A percentile compares a stretch with the other conserved stretches of the same genome.
phyloP scores from a whole-genome alignment of 2,797 vertebrate genomes.

The Sarcoramphus papa region DNA sequence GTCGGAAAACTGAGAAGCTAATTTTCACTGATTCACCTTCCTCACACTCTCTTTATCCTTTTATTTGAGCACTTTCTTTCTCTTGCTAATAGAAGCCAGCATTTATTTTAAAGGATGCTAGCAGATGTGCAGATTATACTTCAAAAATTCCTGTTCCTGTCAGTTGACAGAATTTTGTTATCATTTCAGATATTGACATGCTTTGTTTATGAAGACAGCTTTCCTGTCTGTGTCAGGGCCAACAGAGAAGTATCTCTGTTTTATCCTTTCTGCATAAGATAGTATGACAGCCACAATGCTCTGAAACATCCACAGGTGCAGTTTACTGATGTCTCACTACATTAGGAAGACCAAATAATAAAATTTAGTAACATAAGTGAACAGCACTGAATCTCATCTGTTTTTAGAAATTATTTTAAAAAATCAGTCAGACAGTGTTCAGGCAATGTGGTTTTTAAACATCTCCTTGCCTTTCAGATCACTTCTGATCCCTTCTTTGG shows the following conservation, averaged over 20 bases:
- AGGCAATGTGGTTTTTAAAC: not conserved
- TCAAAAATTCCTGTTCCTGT: not conserved
- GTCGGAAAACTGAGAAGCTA: not conserved
- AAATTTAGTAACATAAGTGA: not conserved
- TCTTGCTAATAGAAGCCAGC: not conserved
- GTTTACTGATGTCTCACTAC: not conserved
- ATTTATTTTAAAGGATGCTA: not conserved
- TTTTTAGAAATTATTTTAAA: not conserved
- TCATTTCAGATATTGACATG: not conserved
- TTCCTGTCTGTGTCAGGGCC: not conserved
- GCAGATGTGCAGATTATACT: not conserved
- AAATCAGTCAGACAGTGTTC: not conserved
- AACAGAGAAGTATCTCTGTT: not conserved
- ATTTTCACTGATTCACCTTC: not conserved
- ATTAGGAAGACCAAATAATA: not conserved
- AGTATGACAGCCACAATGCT: not conserved
- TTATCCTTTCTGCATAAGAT: not conserved
- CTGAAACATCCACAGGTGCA: not conserved
- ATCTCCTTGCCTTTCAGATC: not conserved
- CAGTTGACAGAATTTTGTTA: not conserved
- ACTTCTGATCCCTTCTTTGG: not conserved
- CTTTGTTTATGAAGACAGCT: not conserved
- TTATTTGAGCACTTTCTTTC: not conserved
- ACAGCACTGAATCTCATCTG: not conserved
- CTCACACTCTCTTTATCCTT: not conserved